Conservation (phyloP, 2,888 invertebrate species). For the Macrosiphum euphorbiae region DNA sequence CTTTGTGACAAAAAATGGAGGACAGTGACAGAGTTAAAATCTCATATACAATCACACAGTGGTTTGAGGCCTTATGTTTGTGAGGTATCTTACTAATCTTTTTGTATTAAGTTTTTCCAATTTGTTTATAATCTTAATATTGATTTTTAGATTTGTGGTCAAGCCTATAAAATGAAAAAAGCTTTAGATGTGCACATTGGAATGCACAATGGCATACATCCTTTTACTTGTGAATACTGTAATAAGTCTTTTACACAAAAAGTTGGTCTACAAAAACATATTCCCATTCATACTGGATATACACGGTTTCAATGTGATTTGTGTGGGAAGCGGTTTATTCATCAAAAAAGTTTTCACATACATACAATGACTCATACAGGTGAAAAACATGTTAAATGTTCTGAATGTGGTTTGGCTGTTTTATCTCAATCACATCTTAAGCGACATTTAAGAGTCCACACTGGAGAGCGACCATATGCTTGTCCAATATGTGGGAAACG, state of each 20-base stretch:
- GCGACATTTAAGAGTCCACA: slow-evolving; percentile 66
- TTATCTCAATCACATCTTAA: slow-evolving; percentile 67
- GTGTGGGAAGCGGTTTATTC: slow-evolving; percentile 67
- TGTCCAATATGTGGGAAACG: slow-evolving; percentile 67
- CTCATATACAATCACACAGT: slow-evolving; percentile 66
- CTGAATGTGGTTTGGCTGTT: slow-evolving; percentile 66
- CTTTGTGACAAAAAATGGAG: slow-evolving; percentile 66
- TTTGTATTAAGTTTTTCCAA: neutral
- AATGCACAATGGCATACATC: slow-evolving; percentile 67
- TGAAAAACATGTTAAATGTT: slow-evolving; percentile 67
- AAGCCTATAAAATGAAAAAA: slow-evolving; percentile 67
- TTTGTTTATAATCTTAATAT: neutral
- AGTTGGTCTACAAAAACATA: slow-evolving; percentile 66
- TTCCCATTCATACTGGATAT: slow-evolving; percentile 67
- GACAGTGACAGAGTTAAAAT: slow-evolving; percentile 66
- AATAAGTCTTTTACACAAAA: slow-evolving; percentile 67
- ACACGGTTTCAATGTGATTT: slow-evolving; percentile 67
- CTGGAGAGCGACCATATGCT: slow-evolving; percentile 66
- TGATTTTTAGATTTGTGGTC: slow-evolving; percentile 65
- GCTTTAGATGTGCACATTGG: slow-evolving; percentile 67
- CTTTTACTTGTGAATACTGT: slow-evolving; percentile 66
- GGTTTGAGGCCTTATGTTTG: slow-evolving; percentile 66
- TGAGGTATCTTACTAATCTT: slow-evolving; percentile 56
- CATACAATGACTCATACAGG: slow-evolving; percentile 67
- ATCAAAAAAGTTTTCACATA: slow-evolving; percentile 67